phyloP scores from a whole-genome alignment of 2,113 vertebrate species.

The Porphyrio hochstetteri region DNA sequence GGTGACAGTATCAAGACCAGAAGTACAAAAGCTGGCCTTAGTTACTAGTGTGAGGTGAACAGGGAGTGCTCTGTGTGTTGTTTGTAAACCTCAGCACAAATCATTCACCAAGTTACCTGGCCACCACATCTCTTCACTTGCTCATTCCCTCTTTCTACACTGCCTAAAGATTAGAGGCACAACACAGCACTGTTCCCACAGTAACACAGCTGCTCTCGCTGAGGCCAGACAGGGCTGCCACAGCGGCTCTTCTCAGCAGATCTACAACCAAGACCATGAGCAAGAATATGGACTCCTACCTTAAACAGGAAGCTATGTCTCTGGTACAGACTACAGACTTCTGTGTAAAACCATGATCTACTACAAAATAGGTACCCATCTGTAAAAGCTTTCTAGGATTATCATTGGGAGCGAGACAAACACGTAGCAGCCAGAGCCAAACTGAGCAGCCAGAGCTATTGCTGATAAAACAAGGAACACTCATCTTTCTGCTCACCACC shows the following conservation, averaged over 20 bases:
- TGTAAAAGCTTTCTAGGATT: background rate
- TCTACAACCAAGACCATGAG: fast-evolving
- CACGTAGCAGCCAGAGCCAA: background rate
- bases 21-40: background rate
- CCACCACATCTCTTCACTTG: background rate
- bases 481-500: background rate
- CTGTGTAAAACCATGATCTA: background rate
- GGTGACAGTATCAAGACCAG: background rate
- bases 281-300: background rate
- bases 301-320: background rate
- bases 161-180: background rate
- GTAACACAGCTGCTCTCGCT: background rate
- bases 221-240: background rate
- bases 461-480: background rate
- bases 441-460: background rate
- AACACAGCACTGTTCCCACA: background rate
- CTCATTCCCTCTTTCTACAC: background rate
- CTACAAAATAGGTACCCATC: background rate
- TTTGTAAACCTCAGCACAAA: background rate
- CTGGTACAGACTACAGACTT: background rate
- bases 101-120: background rate
- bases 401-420: background rate
- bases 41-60: background rate
- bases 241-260: background rate
- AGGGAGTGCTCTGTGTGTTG: background rate